Evolutionary conservation across 2,797 vertebrate species (phyloP).

Genomic region (Microctenopoma stevenorrisi): DNA sequence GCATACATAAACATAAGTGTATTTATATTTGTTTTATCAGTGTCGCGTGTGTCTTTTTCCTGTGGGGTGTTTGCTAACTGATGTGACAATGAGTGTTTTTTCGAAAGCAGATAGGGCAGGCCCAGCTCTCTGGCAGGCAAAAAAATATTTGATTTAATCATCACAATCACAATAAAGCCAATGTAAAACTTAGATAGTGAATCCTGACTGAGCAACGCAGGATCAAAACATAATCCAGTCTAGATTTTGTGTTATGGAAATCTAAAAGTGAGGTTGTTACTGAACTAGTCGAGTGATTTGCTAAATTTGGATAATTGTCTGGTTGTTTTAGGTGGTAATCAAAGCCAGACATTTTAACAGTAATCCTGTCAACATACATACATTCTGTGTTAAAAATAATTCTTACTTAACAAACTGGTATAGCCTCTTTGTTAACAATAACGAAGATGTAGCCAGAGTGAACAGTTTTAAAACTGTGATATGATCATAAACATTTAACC

Average conservation of each 20-base stretch:
- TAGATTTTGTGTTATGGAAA: not conserved
- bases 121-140: not conserved
- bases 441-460: not conserved
- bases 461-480: not conserved
- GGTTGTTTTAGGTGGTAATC: not conserved
- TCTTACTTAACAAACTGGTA: not conserved
- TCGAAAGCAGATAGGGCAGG: not conserved
- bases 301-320: not conserved
- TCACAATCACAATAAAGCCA: not conserved
- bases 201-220: not conserved
- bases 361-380: not conserved
- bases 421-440: not conserved
- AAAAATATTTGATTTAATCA: conserved; percentile 5
- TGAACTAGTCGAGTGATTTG: not conserved
- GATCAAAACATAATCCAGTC: not conserved
- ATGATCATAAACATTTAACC: not conserved
- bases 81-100: not conserved
- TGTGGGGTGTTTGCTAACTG: not conserved
- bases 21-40: not conserved
- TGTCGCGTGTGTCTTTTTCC: not conserved
- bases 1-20: not conserved
- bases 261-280: not conserved
- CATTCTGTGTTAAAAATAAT: not conserved
- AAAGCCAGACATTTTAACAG: not conserved
- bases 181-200: not conserved